Conservation (phyloP, 2,797 vertebrate species). For the Cirrhinus mrigala region DNA sequence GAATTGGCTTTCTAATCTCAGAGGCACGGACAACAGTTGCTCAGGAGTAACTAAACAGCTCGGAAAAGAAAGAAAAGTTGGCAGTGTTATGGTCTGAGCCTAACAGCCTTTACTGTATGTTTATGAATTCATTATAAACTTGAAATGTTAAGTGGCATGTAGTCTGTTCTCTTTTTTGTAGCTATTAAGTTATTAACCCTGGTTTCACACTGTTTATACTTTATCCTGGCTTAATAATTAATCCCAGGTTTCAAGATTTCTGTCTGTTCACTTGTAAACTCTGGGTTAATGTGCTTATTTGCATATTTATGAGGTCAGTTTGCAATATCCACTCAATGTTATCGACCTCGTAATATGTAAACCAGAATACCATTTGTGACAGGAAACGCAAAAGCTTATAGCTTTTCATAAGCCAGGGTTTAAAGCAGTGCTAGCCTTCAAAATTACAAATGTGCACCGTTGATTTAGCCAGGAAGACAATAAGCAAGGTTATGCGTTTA, state of each 20-base stretch:
- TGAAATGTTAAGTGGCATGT: background rate
- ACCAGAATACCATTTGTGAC: background rate
- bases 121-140: background rate
- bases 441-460: background rate
- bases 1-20: slow-evolving; percentile 40
- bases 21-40: background rate
- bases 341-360: slow-evolving; percentile 5
- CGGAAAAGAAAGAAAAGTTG: background rate
- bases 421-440: background rate
- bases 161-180: background rate
- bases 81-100: background rate
- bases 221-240: background rate
- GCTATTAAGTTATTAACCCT: background rate
- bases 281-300: background rate
- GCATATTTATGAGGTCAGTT: background rate
- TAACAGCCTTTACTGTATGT: background rate
- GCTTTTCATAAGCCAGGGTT: background rate
- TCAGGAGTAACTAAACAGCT: slow-evolving; percentile 10
- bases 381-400: background rate
- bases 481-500: background rate
- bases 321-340: background rate
- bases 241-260: background rate
- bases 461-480: background rate
- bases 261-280: background rate
- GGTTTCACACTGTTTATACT: background rate